These are phyloP conservation scores for Macaca fascicularis DNA, from an alignment of 2,113 vertebrate genomes.

Conservation along the genomic window T2T-MFA8v1.1 NC_088385.1:110030501-110031000, in stretches of 20 bases:
- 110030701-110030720: neutral
- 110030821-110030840: neutral
- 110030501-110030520: neutral
- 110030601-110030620: neutral
- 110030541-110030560: neutral
- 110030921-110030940: neutral
- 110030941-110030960: neutral
- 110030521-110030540: neutral
- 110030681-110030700: neutral
- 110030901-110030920: neutral
- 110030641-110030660: neutral
- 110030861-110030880: neutral
- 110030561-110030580: neutral
- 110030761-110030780: neutral
- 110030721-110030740: neutral
- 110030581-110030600: neutral
- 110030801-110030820: neutral
- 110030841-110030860: neutral
- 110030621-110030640: neutral
- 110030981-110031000: neutral
- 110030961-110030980: neutral
- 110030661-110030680: neutral
- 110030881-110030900: neutral
- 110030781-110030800: neutral
- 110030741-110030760: neutral